Conservation (phyloP, 2,888 invertebrate species). For the Lumbricus terrestris region DNA sequence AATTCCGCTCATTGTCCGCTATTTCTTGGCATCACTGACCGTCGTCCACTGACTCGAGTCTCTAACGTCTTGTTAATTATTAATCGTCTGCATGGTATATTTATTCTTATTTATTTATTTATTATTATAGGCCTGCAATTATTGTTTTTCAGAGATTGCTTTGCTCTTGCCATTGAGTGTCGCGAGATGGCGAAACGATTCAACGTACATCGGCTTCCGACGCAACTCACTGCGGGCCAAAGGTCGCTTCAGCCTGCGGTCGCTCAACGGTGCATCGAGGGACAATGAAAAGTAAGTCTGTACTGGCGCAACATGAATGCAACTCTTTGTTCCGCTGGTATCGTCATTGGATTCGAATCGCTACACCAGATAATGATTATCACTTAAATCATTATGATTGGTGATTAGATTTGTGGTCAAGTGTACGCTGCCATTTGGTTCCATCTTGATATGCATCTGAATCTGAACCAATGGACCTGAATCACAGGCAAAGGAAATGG, state of each 20-base stretch:
- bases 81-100: no score
- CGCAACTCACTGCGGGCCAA: background rate
- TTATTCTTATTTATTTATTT: no score
- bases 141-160: background rate
- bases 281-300: background rate
- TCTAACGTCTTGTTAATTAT: no score
- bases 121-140: background rate
- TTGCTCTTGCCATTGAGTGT: background rate
- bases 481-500: no score
- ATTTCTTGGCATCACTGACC: no score
- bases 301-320: background rate
- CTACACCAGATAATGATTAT: background rate
- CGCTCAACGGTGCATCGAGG: background rate
- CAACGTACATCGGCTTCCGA: background rate
- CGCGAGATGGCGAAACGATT: background rate
- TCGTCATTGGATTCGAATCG: background rate
- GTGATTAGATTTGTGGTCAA: no score
- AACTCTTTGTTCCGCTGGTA: background rate
- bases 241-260: background rate
- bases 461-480: no score
- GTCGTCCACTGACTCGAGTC: no score
- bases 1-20: no score
- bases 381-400: no score
- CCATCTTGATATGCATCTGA: no score
- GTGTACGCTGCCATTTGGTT: no score